Percentiles rank a stretch among this genome's conserved stretches.
phyloP scores from a whole-genome alignment of 2,113 vertebrate genomes.

The Trichechus manatus region DNA sequence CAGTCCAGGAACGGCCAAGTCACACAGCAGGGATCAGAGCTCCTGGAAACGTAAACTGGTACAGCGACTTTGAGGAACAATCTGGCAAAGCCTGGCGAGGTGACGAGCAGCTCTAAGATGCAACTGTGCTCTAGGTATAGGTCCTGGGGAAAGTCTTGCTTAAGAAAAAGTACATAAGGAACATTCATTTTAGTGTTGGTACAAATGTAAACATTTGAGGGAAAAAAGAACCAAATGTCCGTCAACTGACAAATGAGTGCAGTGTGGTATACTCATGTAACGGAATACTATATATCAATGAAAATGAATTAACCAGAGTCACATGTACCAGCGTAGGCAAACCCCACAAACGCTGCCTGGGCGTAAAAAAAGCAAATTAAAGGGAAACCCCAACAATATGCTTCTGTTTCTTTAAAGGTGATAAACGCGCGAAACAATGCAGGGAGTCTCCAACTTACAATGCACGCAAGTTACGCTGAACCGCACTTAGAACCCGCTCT shows the following conservation, averaged over 20 bases:
- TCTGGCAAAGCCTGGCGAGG: too few relatives aligned
- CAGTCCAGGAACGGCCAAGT: not conserved
- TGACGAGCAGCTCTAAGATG: too few relatives aligned
- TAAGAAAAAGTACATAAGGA: not conserved
- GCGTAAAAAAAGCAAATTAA: not conserved
- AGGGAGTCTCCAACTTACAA: too few relatives aligned
- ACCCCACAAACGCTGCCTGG: not conserved
- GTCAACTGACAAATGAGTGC: too few relatives aligned
- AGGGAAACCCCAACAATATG: not conserved
- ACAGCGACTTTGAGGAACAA: too few relatives aligned
- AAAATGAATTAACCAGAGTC: not conserved
- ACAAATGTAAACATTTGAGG: not conserved
- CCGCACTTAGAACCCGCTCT: too few relatives aligned
- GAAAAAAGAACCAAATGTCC: not conserved
- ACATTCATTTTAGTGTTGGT: not conserved
- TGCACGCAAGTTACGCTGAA: too few relatives aligned
- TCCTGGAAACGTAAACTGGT: not conserved
- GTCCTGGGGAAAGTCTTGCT: not conserved
- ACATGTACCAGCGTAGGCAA: not conserved
- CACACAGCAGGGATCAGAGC: too few relatives aligned
- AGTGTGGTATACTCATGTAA: not conserved
- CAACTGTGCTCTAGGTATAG: not conserved
- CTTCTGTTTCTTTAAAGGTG: not conserved
- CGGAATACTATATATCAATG: not conserved
- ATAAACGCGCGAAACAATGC: not conserved